These are phyloP conservation scores for Coreoperca whiteheadi DNA, from an alignment of 2,113 vertebrate genomes.

Conservation along the genomic window DNA sequence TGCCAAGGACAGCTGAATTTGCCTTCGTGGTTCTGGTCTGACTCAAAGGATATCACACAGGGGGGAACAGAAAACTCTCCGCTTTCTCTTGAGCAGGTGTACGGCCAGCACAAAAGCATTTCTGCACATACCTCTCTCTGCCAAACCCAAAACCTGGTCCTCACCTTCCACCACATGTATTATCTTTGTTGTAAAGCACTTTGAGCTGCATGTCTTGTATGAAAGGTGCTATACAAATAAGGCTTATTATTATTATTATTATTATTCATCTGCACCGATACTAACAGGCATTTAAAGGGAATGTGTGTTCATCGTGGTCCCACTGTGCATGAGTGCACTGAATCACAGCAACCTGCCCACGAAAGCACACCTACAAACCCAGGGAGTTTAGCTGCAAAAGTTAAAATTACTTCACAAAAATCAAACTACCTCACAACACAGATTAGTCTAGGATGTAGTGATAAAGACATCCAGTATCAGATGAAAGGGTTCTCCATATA, in stretches of 20 bases:
- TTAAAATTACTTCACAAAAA: background rate
- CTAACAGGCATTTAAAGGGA: background rate
- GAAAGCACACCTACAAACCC: slow-evolving; percentile 23
- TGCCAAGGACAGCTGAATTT: slow-evolving; percentile 69
- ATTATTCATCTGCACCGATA: background rate
- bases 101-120: slow-evolving; percentile 17
- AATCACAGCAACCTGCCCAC: slow-evolving; percentile 34
- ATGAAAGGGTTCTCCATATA: background rate
- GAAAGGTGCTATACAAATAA: too few species aligned
- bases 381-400: background rate
- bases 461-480: background rate
- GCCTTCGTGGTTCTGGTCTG: slow-evolving; percentile 48
- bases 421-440: background rate
- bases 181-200: too few species aligned
- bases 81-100: slow-evolving; percentile 30
- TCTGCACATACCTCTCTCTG: background rate
- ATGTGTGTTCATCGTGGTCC: background rate
- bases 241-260: too few species aligned
- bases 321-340: background rate
- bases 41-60: slow-evolving; percentile 51
- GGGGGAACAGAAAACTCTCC: slow-evolving; percentile 30
- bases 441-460: background rate
- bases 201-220: too few species aligned
- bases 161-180: too few species aligned
- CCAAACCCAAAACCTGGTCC: slow-evolving; percentile 22